Evolutionary conservation across 2,888 invertebrate genomes (phyloP), one percentile per base, ranked within the genome.

Genomic region (Anorthoa munda): DNA sequence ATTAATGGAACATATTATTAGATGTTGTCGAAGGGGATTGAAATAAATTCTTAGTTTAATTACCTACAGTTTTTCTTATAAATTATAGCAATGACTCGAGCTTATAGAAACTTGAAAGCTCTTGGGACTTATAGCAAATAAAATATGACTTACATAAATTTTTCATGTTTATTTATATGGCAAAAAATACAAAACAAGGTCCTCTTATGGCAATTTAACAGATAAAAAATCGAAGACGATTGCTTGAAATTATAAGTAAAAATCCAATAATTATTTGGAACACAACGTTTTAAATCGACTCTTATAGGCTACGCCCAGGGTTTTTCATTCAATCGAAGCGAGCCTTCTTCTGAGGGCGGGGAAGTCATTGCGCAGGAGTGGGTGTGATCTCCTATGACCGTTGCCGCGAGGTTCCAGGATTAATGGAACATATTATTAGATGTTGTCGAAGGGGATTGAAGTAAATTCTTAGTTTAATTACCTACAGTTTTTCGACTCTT

Each of bases 351-450:
- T 15, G 65, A 80, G 83, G 94, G 94, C 93, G 94, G 92, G 77
- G 91, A 89, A 88, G 80, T 82, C 89, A 89, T 92, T 90, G 79
- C 82, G 77, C 85, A 83, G 84, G 84, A 93, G 94, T 93, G 94
- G 95, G 94, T 93, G 95, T 94, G 94, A 94, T 92, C 86, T 77
- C 79, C 84, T 90, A 83, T 90, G 75, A 80, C 78, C 79, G 68
- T 74, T 79, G 79, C 86, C 83, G 82, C 76, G 53, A 69, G n/a
- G 64, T 60, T 75, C 59, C 45, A 71, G 26, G 56, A 70, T 69
- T 26, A 53, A 74, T 82, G 53, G 55, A 66, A 64, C 31, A 26
- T 51, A 45, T 72, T 26, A 64, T 59, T 51, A n/a, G 59, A 63
- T 50, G 31, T 46, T 74, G 7, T 55, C 21, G 48, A 69, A 46